A percentile compares a stretch with the other conserved stretches of the same genome.
Evolutionary conservation across 2,888 invertebrate genomes (phyloP).

Genomic region (Polydrusus cervinus): DNA sequence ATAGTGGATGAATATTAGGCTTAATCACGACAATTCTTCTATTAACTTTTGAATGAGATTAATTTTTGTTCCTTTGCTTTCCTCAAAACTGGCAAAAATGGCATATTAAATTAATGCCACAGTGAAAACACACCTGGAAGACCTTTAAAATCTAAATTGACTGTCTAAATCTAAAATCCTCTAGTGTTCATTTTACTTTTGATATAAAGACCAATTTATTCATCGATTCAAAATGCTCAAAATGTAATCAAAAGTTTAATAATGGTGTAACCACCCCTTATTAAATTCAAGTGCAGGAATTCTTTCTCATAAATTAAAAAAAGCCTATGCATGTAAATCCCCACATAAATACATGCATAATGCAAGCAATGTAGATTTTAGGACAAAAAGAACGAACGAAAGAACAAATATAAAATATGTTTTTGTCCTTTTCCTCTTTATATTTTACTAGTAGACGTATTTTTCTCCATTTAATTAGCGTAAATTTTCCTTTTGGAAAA

Average conservation of each 20-base stretch:
- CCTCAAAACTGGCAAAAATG: too few relatives aligned
- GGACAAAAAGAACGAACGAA: not conserved
- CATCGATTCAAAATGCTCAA: not conserved
- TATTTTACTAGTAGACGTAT: slow-evolving; percentile 6
- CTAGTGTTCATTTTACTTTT: too few relatives aligned
- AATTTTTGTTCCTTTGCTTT: too few relatives aligned
- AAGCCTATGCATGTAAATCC: slow-evolving; percentile 11
- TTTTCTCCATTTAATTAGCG: slow-evolving; percentile 40
- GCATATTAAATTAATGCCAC: too few relatives aligned
- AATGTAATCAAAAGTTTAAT: slow-evolving; percentile 11
- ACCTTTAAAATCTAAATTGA: too few relatives aligned
- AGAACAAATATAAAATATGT: slow-evolving; percentile 6
- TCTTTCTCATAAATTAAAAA: slow-evolving; percentile 7
- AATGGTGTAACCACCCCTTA: not conserved
- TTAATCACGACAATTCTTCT: too few relatives aligned
- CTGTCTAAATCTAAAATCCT: too few relatives aligned
- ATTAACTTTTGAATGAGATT: too few relatives aligned
- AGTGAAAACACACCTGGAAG: too few relatives aligned
- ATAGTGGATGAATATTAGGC: too few relatives aligned
- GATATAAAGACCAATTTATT: too few relatives aligned
- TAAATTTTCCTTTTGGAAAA: slow-evolving; percentile 29
- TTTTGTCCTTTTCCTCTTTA: not conserved
- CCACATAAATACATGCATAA: slow-evolving; percentile 3
- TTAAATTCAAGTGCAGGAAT: slow-evolving; percentile 7
- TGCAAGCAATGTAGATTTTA: not conserved